A percentile compares a stretch with the other conserved stretches of the same genome.
These are phyloP conservation scores for Latrodectus elegans DNA, from an alignment of 2,888 invertebrate genomes.

Conservation along the genomic window DNA sequence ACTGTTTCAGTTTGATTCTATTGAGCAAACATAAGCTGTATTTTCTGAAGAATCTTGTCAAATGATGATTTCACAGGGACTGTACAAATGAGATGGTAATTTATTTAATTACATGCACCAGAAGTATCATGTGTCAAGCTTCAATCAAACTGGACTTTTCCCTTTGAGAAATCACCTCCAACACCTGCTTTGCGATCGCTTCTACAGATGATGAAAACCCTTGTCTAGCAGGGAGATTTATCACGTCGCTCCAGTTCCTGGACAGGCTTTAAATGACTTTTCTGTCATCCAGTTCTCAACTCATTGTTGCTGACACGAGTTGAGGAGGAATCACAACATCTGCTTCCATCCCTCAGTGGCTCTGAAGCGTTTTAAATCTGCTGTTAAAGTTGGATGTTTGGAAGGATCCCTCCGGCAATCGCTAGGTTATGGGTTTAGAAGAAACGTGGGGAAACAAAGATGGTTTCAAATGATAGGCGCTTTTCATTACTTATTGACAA, in stretches of 20 bases:
- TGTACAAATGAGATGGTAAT: too few relatives aligned
- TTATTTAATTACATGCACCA: too few relatives aligned
- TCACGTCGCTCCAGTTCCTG: slow-evolving; percentile 17
- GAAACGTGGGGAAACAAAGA: too few relatives aligned
- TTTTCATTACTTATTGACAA: too few relatives aligned
- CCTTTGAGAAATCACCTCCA: slow-evolving; percentile 10
- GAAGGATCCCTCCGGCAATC: too few relatives aligned
- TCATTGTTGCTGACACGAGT: slow-evolving; percentile 33
- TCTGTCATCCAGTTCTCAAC: slow-evolving; percentile 29
- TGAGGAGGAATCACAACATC: slow-evolving; percentile 43
- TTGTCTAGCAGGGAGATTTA: slow-evolving; percentile 44
- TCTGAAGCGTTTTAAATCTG: slow-evolving; percentile 40
- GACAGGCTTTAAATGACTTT: slow-evolving; percentile 49
- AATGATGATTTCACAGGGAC: too few relatives aligned
- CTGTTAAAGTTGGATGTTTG: not conserved
- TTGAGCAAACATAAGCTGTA: too few relatives aligned
- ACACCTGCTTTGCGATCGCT: slow-evolving; percentile 23
- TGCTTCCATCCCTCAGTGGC: slow-evolving; percentile 14
- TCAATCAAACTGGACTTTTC: not conserved
- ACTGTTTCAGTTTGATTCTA: too few relatives aligned
- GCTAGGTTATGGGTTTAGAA: too few relatives aligned
- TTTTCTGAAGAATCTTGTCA: too few relatives aligned
- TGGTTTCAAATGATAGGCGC: too few relatives aligned
- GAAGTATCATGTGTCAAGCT: too few relatives aligned
- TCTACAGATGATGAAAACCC: slow-evolving; percentile 44